Base-by-base conservation (phyloP, 1,140 invertebrate species). In the Homarus americanus region DNA sequence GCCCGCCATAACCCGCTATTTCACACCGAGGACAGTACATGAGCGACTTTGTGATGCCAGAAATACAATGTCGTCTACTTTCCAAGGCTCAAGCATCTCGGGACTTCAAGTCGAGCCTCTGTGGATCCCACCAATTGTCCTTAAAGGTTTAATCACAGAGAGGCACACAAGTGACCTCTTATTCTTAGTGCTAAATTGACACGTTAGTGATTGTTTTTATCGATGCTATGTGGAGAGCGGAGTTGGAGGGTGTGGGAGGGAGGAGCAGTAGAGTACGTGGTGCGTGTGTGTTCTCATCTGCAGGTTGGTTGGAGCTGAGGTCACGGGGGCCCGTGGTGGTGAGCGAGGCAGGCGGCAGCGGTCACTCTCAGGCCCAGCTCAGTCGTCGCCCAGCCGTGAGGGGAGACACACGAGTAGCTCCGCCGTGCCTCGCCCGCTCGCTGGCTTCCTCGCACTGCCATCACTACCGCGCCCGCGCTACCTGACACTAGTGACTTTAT, bases 321-420 rank as follows among this genome's bases (percentile, higher is more conserved):
- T 40, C 12, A 40, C 36, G 7, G 24, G 36, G 24, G 73, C 5
- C 24, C 17, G 1, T 17, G 73, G 34, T 38, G 73, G 10, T 76
- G 73, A 5, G 34, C 15, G 73, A 9, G 73, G 32, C 2, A 40
- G n/a, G 72, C 9, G 32, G 72, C 72, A 75, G 72, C 72, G 72
- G 72, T 76, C 73, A 38, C 40, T 44, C 36, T 32, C 1, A 20
- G 24, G 32, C 44, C 44, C 15, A 75, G 3, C 73, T 38, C 73
- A 76, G 73, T 76, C 73, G 73, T 44, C 73, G 36, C 73, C 73
- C 36, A 40, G 73, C 36, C 17, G 9, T 32, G 73, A 40, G 40
- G 73, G 73, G 10, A 17, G 73, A 24, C 9, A 24, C 36, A 76
- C 73, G 36, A 12, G 24, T 5, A 20, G 5, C 24, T 17, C 20